These are phyloP conservation scores for Mythimna pallens DNA, from an alignment of 2,888 invertebrate species.

Conservation along the genomic window DNA sequence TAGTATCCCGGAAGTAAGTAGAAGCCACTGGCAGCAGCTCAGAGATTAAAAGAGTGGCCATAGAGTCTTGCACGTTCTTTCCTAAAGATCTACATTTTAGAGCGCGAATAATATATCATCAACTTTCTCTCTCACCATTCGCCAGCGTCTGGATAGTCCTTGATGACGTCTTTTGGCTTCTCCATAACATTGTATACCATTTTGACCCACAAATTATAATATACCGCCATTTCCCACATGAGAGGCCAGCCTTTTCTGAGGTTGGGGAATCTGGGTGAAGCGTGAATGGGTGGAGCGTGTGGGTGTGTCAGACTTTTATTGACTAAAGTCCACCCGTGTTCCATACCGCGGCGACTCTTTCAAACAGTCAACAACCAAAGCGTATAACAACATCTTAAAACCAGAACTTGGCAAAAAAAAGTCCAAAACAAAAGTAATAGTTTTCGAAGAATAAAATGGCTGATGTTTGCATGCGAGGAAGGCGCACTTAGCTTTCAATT, in stretches of 20 bases:
- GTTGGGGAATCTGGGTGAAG: no score
- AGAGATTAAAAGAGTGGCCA: no score
- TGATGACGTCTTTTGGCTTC: neutral
- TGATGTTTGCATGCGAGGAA: conserved; percentile 36
- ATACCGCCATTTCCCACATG: neutral
- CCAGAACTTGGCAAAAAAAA: neutral
- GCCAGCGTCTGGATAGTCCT: neutral
- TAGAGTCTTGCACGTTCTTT: no score
- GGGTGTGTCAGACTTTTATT: no score
- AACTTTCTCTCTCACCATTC: neutral
- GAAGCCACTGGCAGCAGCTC: no score
- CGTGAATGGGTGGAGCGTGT: no score
- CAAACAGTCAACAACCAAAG: no score
- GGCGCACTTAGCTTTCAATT: conserved; percentile 77
- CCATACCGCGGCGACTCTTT: no score
- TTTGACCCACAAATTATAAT: neutral
- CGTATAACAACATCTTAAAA: neutral
- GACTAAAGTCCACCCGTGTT: no score
- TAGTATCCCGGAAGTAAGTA: no score
- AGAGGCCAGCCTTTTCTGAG: no score
- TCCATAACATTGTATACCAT: neutral
- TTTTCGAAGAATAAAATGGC: conserved; percentile 34
- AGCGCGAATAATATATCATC: neutral
- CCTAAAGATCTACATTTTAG: no score
- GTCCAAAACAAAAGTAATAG: conserved; percentile 4